Percentiles rank a stretch among this genome's conserved stretches.
phyloP scores from a whole-genome alignment of 1,140 invertebrate species.

The Drosophila trapezifrons region DNA sequence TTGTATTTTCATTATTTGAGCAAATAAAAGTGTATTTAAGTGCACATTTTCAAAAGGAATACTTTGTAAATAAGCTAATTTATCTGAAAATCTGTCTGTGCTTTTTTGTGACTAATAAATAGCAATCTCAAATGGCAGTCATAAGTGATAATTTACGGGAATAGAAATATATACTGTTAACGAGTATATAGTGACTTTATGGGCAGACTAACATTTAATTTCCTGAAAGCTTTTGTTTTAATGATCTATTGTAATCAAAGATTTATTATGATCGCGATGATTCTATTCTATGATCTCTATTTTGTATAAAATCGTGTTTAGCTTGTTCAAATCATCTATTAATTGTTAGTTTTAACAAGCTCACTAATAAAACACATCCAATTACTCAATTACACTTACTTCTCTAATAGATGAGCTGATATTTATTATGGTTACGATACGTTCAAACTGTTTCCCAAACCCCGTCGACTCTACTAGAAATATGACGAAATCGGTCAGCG shows the following conservation, averaged over 20 bases:
- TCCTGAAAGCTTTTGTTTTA: neutral
- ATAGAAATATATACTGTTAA: neutral
- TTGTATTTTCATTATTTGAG: neutral
- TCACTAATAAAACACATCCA: neutral
- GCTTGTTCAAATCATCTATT: too few species aligned
- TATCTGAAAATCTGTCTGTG: neutral
- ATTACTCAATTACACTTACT: neutral
- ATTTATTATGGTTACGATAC: neutral
- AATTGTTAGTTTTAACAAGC: too few species aligned
- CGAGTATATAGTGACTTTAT: neutral
- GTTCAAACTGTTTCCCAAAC: neutral
- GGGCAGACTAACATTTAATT: neutral
- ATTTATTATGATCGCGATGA: neutral
- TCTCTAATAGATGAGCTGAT: too few species aligned
- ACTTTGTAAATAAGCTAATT: neutral
- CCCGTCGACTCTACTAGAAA: neutral
- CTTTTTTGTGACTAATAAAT: slow-evolving; percentile 4
- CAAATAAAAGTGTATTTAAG: too few species aligned
- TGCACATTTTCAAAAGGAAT: neutral
- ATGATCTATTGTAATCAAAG: neutral
- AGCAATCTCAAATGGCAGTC: neutral
- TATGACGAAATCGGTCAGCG: slow-evolving; percentile 15
- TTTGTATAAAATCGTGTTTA: neutral
- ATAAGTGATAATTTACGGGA: neutral
- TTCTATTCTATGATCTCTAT: too few species aligned